Base-by-base conservation (phyloP, 1,140 invertebrate genomes). In the Polypedilum pembai region DNA sequence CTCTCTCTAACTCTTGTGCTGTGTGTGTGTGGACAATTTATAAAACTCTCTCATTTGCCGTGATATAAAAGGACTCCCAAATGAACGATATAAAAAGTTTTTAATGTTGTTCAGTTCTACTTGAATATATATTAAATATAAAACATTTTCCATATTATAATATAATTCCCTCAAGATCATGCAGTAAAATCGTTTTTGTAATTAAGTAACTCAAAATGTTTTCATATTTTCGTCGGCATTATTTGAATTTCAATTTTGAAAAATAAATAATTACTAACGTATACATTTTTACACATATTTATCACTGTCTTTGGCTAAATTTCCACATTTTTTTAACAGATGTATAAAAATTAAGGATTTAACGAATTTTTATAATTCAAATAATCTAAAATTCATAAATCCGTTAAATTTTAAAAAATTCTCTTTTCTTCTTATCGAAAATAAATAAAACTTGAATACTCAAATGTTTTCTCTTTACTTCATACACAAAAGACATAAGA, bases 131-230 rank as follows among this genome's bases (percentile, higher is more conserved):
- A 33, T 56, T 56, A 56, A 56, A 56, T 56, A 4, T 8, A 56
- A 56, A 12, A 15, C 12, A 45, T 12, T 15, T 56, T n/a, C 45
- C 12, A 56, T 56, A 15, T 15, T 12, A 56, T 56, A 56, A n/a
- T n/a, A 56, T 56, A n/a, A n/a, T 56, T 56, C 45, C 45, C 45
- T 56, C n/a, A 56, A 56, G 45, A 56, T 56, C n/a, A 12, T n/a
- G 45, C 45, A 15, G 24, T 33, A 15, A 56, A 15, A 56, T n/a
- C 45, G 45, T 56, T 56, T 33, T 56, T n/a, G 45, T 12, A 56
- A 56, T 56, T 56, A 56, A n/a, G 45, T 56, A 56, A 45, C 41
- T 12, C 1, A 45, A 56, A 56, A 56, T n/a, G n/a, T n/a, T 56
- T 45, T 4, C 12, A 56, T 56, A 15, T 56, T 56, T 56, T 56